Base-by-base conservation (phyloP, 2,113 vertebrate genomes). In the Zosterops hypoxanthus region DNA sequence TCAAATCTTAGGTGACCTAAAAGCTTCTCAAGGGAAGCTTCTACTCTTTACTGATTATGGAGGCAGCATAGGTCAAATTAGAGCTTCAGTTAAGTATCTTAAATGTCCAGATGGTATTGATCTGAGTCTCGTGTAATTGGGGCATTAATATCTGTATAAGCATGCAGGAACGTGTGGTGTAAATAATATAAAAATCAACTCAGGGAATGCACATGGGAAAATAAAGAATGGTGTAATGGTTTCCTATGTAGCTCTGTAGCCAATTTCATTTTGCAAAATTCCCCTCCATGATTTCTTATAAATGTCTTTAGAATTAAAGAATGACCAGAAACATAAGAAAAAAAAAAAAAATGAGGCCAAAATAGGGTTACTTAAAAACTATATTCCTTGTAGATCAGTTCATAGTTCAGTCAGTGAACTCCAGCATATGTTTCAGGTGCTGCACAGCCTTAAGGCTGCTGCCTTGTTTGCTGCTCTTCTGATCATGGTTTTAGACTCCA, bases 81-180 rank as follows among this genome's bases (percentile, higher is more conserved):
- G 86, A 93, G 52, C 56, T 94, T 90, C 82, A 71, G 82, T 92
- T 95, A 97, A 96, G 71, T 77, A 93, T 83, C 92, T 94, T 90
- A 97, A 93, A 77, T 64, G 86, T 93, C 95, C 96, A 97, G 92
- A 94, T 97, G 96, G 96, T 86, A 97, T 96, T 95, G 96, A 96
- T 97, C 95, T 94, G 42, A 57, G 75, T 80, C 42, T 63, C 75
- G 23, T 80, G 85, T 94, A 97, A 95, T 73, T 95, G 93, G 75
- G 59, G 39, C 75, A 90, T 85, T 95, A 92, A 89, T 90, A 96
- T 82, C 79, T 92, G 31, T 50, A 53, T 46, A 75, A 92, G 60
- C 57, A 42, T 85, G 72, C 60, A 94, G 64, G 52, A 88, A 86
- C 3, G 52, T 75, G 87, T 89, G 75, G 79, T 70, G 34, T 42